Evolutionary conservation across 2,797 vertebrate genomes (phyloP).

Genomic region (Hafferia zeledoni): DNA sequence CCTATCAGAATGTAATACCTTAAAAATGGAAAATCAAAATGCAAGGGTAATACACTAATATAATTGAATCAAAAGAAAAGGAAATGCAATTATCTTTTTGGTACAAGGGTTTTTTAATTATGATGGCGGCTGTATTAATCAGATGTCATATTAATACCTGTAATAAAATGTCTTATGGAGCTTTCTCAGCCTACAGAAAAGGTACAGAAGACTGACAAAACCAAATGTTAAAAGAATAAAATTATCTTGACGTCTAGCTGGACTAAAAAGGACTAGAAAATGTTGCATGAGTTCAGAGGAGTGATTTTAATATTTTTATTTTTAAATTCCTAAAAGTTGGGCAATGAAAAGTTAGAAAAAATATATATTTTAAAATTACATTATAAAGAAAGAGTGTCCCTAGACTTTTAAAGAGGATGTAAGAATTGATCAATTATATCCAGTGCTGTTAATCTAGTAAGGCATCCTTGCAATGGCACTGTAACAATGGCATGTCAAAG

Average conservation of each 20-base stretch:
- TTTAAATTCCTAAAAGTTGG: not conserved
- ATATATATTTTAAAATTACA: rapidly evolving
- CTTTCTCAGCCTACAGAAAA: constrained; percentile 6
- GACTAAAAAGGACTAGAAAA: constrained; percentile 3
- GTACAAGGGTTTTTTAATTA: constrained; percentile 60
- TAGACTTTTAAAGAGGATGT: not conserved
- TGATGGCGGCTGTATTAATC: constrained; percentile 55
- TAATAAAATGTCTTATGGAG: constrained; percentile 44
- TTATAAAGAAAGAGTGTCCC: not conserved
- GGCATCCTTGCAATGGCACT: not conserved
- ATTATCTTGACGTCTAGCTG: not conserved
- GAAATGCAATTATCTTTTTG: constrained; percentile 66
- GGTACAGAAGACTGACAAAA: not conserved
- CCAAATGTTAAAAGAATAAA: constrained; percentile 30
- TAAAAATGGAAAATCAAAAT: constrained; percentile 60
- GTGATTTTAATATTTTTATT: not conserved
- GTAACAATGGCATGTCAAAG: not conserved
- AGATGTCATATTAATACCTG: constrained; percentile 59
- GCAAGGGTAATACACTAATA: constrained; percentile 49
- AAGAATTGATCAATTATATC: not conserved
- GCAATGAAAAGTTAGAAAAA: not conserved
- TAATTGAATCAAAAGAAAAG: constrained; percentile 61
- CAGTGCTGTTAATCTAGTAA: not conserved
- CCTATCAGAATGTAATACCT: not conserved
- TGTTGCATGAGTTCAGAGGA: not conserved